Conservation (phyloP, 1,140 invertebrate species). For the Palaemon carinicauda region DNA sequence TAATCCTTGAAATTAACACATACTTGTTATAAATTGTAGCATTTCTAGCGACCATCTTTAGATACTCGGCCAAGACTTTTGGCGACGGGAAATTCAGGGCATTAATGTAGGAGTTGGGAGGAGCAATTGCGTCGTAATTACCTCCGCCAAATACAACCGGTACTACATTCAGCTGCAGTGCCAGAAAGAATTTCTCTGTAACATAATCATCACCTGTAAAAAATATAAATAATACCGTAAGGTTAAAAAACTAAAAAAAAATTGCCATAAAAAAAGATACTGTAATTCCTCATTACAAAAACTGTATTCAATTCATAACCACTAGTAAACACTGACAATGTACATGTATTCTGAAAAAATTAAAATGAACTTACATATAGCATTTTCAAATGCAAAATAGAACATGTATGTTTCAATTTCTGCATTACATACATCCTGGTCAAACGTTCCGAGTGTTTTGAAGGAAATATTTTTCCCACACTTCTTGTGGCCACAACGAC, state of each 20-base stretch:
- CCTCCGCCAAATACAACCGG: constrained; percentile 44
- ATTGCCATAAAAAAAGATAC: background rate
- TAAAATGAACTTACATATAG: constrained; percentile 61
- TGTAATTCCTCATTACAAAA: background rate
- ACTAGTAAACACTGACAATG: background rate
- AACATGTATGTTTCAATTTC: constrained; percentile 64
- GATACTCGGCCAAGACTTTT: constrained; percentile 50
- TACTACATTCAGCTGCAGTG: constrained; percentile 36
- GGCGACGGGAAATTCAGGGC: constrained; percentile 61
- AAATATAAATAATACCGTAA: constrained; percentile 62
- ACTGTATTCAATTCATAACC: background rate
- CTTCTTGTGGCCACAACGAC: constrained; percentile 63
- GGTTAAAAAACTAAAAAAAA: background rate
- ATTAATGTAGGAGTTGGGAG: constrained; percentile 42
- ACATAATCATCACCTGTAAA: constrained; percentile 65
- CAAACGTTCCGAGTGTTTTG: background rate
- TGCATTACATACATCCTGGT: constrained; percentile 35
- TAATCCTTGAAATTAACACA: background rate
- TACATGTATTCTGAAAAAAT: background rate
- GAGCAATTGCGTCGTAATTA: constrained; percentile 31
- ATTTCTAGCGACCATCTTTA: constrained; percentile 54
- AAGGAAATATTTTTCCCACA: constrained; percentile 47
- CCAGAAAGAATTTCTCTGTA: constrained; percentile 64
- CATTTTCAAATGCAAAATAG: constrained; percentile 69
- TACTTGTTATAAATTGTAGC: constrained; percentile 32